These are phyloP conservation scores for Entelurus aequoreus DNA, from an alignment of 2,113 vertebrate genomes.

Conservation along the genomic window DNA sequence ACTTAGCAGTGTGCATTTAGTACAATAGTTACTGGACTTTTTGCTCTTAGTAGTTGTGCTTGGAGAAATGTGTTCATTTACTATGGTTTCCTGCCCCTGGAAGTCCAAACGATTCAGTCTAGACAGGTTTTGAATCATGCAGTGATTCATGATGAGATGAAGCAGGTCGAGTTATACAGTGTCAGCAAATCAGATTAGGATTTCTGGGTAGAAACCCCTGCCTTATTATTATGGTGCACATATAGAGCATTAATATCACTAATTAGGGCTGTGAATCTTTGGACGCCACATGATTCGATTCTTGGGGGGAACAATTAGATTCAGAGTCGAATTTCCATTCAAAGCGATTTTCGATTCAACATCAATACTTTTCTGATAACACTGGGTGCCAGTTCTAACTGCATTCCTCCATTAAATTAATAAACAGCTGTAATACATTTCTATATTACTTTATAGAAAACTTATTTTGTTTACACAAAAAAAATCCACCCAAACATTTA, in stretches of 20 bases:
- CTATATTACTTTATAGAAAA: too few relatives aligned
- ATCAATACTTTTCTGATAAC: too few relatives aligned
- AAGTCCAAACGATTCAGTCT: slow-evolving; percentile 29
- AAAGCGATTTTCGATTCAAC: too few relatives aligned
- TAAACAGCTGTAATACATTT: too few relatives aligned
- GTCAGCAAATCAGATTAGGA: slow-evolving; percentile 15
- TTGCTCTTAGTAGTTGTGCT: background rate
- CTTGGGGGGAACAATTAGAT: too few relatives aligned
- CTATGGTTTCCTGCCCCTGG: slow-evolving; percentile 18
- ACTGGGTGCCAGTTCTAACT: too few relatives aligned
- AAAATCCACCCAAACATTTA: too few relatives aligned
- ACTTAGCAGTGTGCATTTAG: background rate
- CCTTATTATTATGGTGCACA: background rate
- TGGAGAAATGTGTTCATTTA: background rate
- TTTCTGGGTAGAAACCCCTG: background rate
- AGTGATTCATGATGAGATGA: slow-evolving; percentile 44
- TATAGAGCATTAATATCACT: background rate
- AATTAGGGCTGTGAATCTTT: too few relatives aligned
- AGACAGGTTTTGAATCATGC: slow-evolving; percentile 58
- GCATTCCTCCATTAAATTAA: too few relatives aligned
- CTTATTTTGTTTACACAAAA: too few relatives aligned
- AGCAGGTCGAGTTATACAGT: slow-evolving; percentile 8
- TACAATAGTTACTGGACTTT: background rate
- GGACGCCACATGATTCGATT: too few relatives aligned
- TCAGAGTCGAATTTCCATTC: too few relatives aligned